phyloP scores from a whole-genome alignment of 2,888 invertebrate genomes.

The Zeuzera pyrina region DNA sequence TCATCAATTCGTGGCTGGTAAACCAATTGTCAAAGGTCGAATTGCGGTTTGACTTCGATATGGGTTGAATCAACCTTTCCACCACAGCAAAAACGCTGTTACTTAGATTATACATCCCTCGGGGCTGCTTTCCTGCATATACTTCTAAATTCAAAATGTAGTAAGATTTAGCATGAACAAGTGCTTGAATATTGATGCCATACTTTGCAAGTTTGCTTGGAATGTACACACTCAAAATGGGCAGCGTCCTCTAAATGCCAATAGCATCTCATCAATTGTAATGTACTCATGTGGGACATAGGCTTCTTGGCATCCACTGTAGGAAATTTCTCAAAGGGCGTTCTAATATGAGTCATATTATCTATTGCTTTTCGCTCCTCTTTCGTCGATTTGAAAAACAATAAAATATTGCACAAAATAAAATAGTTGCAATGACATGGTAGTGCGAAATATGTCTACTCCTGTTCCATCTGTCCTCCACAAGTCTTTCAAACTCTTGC shows the following conservation, averaged over 20 bases:
- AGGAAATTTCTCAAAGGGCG: constrained; percentile 6
- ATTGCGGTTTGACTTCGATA: no score
- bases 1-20: no score
- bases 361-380: constrained; percentile 14
- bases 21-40: no score
- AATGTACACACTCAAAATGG: constrained; percentile 2
- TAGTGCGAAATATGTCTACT: constrained; percentile 18
- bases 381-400: constrained; percentile 14
- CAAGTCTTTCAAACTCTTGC: constrained; percentile 16
- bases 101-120: no score
- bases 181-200: not conserved
- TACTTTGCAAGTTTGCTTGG: not conserved
- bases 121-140: not conserved
- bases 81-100: no score
- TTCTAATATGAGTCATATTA: constrained; percentile 11
- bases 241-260: constrained; percentile 3
- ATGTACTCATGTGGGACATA: constrained; percentile 5
- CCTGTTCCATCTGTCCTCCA: constrained; percentile 20
- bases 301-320: constrained; percentile 3
- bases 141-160: not conserved
- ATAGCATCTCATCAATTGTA: constrained; percentile 1
- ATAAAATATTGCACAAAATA: constrained; percentile 15
- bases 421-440: constrained; percentile 17
- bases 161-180: not conserved
- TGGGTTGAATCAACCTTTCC: no score